Conservation (phyloP, 2,888 invertebrate species). For the Eupeodes luniger region DNA sequence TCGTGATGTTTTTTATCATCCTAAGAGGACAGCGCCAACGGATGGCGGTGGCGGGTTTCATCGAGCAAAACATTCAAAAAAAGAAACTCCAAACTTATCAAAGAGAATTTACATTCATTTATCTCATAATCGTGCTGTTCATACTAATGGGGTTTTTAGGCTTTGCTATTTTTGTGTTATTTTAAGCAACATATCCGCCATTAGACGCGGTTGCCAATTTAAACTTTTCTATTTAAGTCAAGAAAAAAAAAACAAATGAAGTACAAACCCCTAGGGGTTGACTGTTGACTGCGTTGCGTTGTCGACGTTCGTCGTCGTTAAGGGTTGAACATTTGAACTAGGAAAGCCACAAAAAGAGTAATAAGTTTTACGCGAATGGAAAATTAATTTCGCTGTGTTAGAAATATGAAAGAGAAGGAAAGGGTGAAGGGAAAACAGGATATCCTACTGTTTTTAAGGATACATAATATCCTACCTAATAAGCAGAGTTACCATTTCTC, state of each 20-base stretch:
- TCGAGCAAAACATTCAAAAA: no score
- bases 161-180: conserved; percentile 21
- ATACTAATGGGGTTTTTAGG: conserved; percentile 50
- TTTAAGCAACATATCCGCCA: conserved; percentile 24
- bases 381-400: conserved; percentile 54
- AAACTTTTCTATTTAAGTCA: conserved; percentile 57
- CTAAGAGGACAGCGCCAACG: not conserved
- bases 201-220: conserved; percentile 43
- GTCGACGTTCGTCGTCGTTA: not conserved
- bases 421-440: conserved; percentile 20
- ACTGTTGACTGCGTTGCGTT: conserved; percentile 26
- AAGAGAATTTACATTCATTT: conserved; percentile 66
- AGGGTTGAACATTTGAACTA: conserved; percentile 1
- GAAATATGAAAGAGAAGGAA: not conserved
- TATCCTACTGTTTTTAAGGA: not conserved
- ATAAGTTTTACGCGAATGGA: conserved; percentile 64
- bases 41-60: no score
- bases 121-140: conserved; percentile 66
- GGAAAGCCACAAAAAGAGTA: not conserved
- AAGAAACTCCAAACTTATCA: conserved; percentile 52
- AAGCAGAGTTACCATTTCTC: not conserved
- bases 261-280: conserved; percentile 23
- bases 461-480: no score
- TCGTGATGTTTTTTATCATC: conserved; percentile 34
- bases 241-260: conserved; percentile 15